phyloP scores from a whole-genome alignment of 2,113 vertebrate genomes.

The Calonectris borealis region DNA sequence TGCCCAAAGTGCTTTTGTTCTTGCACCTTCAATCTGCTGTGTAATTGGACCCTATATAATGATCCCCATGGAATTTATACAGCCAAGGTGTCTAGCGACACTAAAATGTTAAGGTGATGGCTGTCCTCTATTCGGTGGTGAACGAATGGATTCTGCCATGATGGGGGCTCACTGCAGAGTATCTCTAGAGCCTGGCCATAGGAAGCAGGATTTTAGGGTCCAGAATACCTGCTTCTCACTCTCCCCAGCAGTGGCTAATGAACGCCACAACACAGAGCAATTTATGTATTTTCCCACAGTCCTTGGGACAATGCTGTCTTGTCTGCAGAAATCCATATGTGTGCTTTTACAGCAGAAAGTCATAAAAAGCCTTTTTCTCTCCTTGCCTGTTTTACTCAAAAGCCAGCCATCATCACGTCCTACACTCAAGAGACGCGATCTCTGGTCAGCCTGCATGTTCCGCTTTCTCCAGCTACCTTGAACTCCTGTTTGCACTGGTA shows the following conservation, averaged over 20 bases:
- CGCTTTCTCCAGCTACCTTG: not conserved
- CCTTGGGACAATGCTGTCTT: not conserved
- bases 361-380: not conserved
- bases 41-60: not conserved
- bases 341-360: not conserved
- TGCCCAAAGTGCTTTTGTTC: not conserved
- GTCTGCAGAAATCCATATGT: not conserved
- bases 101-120: not conserved
- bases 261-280: not conserved
- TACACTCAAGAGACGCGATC: not conserved
- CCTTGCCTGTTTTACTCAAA: not conserved
- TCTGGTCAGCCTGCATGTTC: not conserved
- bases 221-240: not conserved
- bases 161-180: not conserved
- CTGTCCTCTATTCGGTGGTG: not conserved
- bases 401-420: not conserved
- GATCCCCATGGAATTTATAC: not conserved
- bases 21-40: not conserved
- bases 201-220: not conserved
- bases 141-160: not conserved
- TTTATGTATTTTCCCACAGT: not conserved
- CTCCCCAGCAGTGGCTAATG: not conserved
- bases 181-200: not conserved
- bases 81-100: accelerated
- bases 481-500: not conserved